A percentile compares a stretch with the other conserved stretches of the same genome.
phyloP scores from a whole-genome alignment of 30 jellyfish, hydroid and myxozoan species.

The Aurelia aurita complex sp. Pacific region DNA sequence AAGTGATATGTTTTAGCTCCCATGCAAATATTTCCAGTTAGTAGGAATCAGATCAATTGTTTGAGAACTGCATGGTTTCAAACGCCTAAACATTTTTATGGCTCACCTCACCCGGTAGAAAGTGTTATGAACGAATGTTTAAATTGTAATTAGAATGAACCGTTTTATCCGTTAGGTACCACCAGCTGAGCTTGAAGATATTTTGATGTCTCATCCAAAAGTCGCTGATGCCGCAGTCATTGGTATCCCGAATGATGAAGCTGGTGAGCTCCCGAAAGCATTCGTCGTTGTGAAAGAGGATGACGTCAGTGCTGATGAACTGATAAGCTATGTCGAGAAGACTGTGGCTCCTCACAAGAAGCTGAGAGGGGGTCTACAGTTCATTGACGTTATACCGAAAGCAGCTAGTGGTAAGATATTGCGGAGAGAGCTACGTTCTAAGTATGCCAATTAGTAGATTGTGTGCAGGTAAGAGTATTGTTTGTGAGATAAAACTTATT shows the following conservation, averaged over 20 bases:
- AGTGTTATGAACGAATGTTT: too few relatives aligned
- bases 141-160: too few relatives aligned
- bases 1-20: too few relatives aligned
- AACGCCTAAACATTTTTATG: too few relatives aligned
- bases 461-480: not conserved
- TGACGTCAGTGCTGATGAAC: constrained; percentile 66
- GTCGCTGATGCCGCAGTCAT: constrained; percentile 86
- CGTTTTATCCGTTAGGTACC: constrained; percentile 57
- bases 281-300: constrained; percentile 48
- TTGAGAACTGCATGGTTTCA: too few relatives aligned
- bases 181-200: constrained; percentile 94
- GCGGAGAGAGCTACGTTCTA: constrained; percentile 72
- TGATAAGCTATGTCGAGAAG: constrained; percentile 46
- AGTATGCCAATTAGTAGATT: not conserved
- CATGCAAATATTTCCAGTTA: too few relatives aligned
- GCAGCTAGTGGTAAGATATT: constrained; percentile 87
- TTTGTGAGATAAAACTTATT: too few relatives aligned
- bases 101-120: too few relatives aligned
- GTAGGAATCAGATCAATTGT: too few relatives aligned
- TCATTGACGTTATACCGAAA: constrained; percentile 75
- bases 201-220: constrained; percentile 72
- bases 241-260: constrained; percentile 83
- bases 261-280: constrained; percentile 93
- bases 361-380: constrained; percentile 90
- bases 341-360: constrained; percentile 68